Evolutionary conservation across 2,797 vertebrate species (phyloP).

Genomic region (Alca torda): DNA sequence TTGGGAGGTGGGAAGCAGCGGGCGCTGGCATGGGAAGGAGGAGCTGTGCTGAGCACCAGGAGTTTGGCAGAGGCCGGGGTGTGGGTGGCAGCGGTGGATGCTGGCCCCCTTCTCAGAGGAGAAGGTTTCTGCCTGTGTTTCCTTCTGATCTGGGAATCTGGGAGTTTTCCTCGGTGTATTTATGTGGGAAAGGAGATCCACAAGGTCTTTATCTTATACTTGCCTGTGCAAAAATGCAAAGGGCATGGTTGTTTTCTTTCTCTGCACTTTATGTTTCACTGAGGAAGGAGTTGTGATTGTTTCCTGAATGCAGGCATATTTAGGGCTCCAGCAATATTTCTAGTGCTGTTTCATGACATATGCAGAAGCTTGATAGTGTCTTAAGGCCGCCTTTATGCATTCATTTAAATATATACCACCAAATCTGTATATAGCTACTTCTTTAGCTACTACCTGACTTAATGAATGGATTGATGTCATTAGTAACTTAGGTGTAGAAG

Average conservation of each 20-base stretch:
- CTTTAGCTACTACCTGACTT: background rate
- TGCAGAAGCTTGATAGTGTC: background rate
- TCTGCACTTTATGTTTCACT: background rate
- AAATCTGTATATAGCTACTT: background rate
- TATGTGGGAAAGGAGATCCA: background rate
- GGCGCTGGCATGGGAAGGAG: background rate
- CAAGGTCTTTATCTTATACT: background rate
- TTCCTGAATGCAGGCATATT: background rate
- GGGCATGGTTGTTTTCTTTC: background rate
- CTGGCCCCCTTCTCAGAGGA: background rate
- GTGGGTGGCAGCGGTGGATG: background rate
- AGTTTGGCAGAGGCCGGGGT: background rate
- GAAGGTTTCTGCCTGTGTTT: background rate
- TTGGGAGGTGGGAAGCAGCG: background rate
- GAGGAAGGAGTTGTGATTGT: background rate
- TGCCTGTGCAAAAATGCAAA: background rate
- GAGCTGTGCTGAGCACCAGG: fast-evolving
- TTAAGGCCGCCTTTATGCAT: background rate
- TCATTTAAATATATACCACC: background rate
- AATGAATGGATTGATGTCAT: background rate
- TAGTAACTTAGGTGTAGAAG: background rate
- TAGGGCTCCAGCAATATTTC: background rate
- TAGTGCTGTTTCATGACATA: background rate
- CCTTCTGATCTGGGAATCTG: background rate
- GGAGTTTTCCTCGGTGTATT: background rate